Evolutionary conservation across 64 coral and sea anemone species (phyloP), one percentile per base, ranked within the genome.

Genomic region (Pocillopora damicornis): DNA sequence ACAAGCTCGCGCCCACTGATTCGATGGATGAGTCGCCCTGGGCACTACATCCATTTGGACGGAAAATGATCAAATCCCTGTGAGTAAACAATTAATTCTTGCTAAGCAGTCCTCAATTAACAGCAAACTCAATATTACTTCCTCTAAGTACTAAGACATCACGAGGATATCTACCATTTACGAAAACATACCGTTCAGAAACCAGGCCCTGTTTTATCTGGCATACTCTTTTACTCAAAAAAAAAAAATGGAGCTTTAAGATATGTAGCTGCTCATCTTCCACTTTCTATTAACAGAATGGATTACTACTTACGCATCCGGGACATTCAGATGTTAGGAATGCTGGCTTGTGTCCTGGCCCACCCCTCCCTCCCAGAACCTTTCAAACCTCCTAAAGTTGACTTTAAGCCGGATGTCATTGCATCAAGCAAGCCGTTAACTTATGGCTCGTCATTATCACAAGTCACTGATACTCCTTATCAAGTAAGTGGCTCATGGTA

Each of bases 31-130:
- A 95, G 56, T 75, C 93, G 34, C 97, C 97, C 23, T 99, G 97
- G 97, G 97, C 97, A 69, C 83, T 79, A 63, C 97, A 99, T 86
- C 97, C 97, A 9, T 99, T 99, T 80, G 97, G 97, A 65, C 60
- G 88, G 76, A 81, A 91, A 22, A 75, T 99, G 77, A 60, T 99
- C 14, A 76, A 75, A 58, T 99, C 97, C 15, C 71, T 99, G 97
- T 99, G 93, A 95, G 97, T 94, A 78, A 9, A 34, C 1, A 4
- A 56, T 18, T 51, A 2, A 51, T 51, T 51, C 42, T 51, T 51
- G 42, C 42, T 51, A 51, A 51, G 42, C 42, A 7, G 7, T 51
- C 42, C 42, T 51, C 42, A 51, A 51, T 51, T 51, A 51, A 51
- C 42, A 51, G 7, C 42, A 4, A 51, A 51, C 42, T 4, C 42